phyloP scores from a whole-genome alignment of 1,140 invertebrate genomes.

The Heliconius eleuchia region DNA sequence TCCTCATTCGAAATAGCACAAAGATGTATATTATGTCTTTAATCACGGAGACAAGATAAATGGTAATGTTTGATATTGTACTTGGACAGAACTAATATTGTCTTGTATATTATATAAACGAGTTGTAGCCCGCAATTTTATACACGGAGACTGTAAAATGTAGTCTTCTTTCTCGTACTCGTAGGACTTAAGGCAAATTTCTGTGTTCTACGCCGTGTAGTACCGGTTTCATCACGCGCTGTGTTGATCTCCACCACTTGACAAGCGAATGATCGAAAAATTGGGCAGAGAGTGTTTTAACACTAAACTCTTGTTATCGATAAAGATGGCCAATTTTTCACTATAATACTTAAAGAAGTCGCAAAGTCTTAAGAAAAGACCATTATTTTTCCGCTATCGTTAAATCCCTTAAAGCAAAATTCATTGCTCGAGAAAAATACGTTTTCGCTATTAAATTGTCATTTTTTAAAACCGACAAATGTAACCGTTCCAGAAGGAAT shows the following conservation, averaged over 20 bases:
- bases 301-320: not conserved
- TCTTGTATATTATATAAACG: too few species aligned
- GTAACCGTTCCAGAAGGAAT: not conserved
- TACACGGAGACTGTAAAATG: too few species aligned
- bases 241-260: not conserved
- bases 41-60: not conserved
- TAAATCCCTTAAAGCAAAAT: conserved; percentile 12
- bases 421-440: conserved; percentile 8
- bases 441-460: conserved; percentile 9
- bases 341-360: not conserved
- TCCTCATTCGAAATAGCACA: not conserved
- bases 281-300: not conserved
- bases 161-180: too few species aligned
- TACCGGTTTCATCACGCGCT: too few species aligned
- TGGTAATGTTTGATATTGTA: not conserved
- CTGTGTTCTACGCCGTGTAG: too few species aligned
- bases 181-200: too few species aligned
- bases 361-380: not conserved
- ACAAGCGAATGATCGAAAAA: not conserved
- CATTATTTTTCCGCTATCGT: conserved; percentile 12
- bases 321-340: not conserved
- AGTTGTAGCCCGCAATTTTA: too few species aligned
- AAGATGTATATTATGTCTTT: not conserved
- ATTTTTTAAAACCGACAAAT: conserved; percentile 11
- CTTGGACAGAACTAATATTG: not conserved